Percentiles rank a stretch among this genome's conserved stretches.
Evolutionary conservation across 2,888 invertebrate genomes (phyloP).

Genomic region (Chloromyia formosa): DNA sequence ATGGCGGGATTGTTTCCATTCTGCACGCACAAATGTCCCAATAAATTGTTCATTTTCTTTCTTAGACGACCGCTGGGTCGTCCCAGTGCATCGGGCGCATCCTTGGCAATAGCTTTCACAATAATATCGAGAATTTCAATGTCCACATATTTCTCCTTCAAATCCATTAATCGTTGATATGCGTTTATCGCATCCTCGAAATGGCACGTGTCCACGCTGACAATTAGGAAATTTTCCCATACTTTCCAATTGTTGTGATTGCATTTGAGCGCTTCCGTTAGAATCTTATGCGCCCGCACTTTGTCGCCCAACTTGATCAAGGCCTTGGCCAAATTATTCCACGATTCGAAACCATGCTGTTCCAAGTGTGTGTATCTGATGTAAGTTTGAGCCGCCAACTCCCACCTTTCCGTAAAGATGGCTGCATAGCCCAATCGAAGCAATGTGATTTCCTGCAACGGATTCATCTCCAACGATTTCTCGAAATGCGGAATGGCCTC

Average conservation of each 20-base stretch:
- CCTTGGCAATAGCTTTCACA: conserved; percentile 73
- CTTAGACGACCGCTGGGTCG: conserved; percentile 62
- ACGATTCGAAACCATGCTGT: conserved; percentile 90
- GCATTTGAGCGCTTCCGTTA: conserved; percentile 89
- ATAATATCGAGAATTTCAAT: conserved; percentile 77
- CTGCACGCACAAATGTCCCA: conserved; percentile 61
- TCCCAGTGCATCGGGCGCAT: conserved; percentile 71
- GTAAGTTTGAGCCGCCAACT: conserved; percentile 84
- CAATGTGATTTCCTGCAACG: conserved; percentile 88
- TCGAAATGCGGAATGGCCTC: conserved; percentile 84
- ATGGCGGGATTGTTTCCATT: conserved; percentile 75
- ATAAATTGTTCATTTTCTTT: conserved; percentile 58
- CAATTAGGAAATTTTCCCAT: conserved; percentile 94
- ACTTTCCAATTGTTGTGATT: conserved; percentile 92
- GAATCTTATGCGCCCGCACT: conserved; percentile 81
- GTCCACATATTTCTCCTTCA: conserved; percentile 80
- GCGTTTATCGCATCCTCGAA: conserved; percentile 86
- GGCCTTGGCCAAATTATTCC: conserved; percentile 97
- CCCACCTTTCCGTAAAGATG: conserved; percentile 81
- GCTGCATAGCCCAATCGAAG: conserved; percentile 86
- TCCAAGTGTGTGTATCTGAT: conserved; percentile 88
- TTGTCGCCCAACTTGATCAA: conserved; percentile 90
- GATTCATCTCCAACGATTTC: conserved; percentile 84
- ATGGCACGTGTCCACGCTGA: conserved; percentile 86
- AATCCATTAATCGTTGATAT: conserved; percentile 84